Base-by-base conservation (phyloP, 2,797 vertebrate genomes). In the Channa striata region DNA sequence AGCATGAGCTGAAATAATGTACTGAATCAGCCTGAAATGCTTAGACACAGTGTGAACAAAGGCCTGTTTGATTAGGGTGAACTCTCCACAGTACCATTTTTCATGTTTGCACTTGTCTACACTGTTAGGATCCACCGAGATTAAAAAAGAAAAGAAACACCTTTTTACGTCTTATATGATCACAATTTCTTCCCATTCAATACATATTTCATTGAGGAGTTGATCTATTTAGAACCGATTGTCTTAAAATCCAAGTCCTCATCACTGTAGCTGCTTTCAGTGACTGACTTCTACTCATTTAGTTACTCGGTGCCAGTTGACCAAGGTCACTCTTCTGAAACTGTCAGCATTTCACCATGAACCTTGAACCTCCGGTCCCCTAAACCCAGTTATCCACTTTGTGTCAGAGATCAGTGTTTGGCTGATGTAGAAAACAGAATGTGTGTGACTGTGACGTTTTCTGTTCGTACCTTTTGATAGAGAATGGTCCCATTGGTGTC, bases 401-500 rank as follows among this genome's bases (percentile, higher is more conserved):
- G 17, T 58, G 30, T 9, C 17, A 43, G 16, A 34, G 25, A 42
- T 23, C 64, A 64, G 23, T 20, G n/a, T 48, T 30, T 39, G 56
- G 40, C 23, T 57, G n/a, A 4, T 43, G 14, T 21, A 30, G 12
- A 52, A 14, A 49, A 42, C 20, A 49, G 21, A 57, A 13, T 4
- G 33, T 49, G 14, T 7, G 6, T 11, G 20, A 11, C 25, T 30
- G 25, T 6, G 6, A 53, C 12, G 34, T 8, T 72, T 65, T 19
- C 20, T 37, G 40, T n/a, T 42, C 58, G 11, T 94, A 98, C 97
- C 96, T 97, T 98, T 63, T 97, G 95, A 69, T 76, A 74, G 0
- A 95, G 94, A 33, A 61, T 0, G 5, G 96, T 98, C 82, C 95
- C 97, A 63, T 93, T 93, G 73, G 93, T 95, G 70, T 88, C 84